Base-by-base conservation (phyloP, 2,113 vertebrate species). In the Etheostoma spectabile region DNA sequence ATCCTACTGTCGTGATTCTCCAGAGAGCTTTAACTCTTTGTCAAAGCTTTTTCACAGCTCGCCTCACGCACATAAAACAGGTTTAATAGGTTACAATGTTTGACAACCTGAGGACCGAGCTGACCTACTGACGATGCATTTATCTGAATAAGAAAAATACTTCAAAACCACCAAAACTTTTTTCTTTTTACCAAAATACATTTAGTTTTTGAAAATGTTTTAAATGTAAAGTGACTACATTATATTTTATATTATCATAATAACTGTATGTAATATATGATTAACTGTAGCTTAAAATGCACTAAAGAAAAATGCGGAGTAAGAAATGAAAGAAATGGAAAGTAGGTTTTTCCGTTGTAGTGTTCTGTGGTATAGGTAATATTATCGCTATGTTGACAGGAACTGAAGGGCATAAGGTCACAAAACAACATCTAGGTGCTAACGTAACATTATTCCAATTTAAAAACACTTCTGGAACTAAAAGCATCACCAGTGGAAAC, bases 361-460 rank as follows among this genome's bases (percentile, higher is more conserved):
- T 38, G 38, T 49, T 61, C 35, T 14, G 30, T 2, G 10, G 42
- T 59, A 60, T 66, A 0, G 1, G 21, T 49, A 1, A 2, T 12
- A 27, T 21, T 22, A 11, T 72, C 22, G 18, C 14, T 0, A 24
- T 42, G 21, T 21, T 51, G 0, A 70, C 46, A 30, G 59, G 53
- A 51, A 66, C 11, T 13, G 38, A 14, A 59, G 64, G 60, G 65
- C 19, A 45, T 3, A 33, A 61, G 57, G 55, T 77, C 38, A 64
- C 19, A 52, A 2, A 46, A 66, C 15, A 66, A 66, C 15, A 65
- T 7, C 55, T 18, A 30, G 13, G 24, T 33, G 6, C n/a, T 8
- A 46, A 8, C 2, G 1, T 5, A 4, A 35, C 19, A 38, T 38
- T 2, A 57, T 24, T 2, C 33, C 1, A 42, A 10, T 33, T 33